Evolutionary conservation across 2,113 vertebrate genomes (phyloP), one percentile per base, ranked within the genome.

Genomic region (Fregata magnificens): DNA sequence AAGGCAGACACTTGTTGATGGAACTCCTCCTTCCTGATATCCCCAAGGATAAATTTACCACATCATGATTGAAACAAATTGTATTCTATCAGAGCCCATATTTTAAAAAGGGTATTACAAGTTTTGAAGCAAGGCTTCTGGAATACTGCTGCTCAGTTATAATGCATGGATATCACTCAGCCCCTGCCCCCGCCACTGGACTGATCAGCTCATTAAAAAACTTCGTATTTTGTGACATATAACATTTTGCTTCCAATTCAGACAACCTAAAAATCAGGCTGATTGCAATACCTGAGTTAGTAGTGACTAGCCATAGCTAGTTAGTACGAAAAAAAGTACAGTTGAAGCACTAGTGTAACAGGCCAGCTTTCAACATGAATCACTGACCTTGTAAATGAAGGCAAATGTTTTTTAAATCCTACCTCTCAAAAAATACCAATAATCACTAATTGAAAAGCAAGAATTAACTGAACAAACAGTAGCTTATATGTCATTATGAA

Each of bases 1-100:
- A 97, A 95, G 90, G 81, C 92, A 97, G 92, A 88, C 88, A 96
- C 91, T 97, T 92, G 96, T 83, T 88, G 96, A 97, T 50, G 63
- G 76, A 80, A 97, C 56, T 58, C 74, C 50, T 84, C 91, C 70
- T 85, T 91, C 61, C 42, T 42, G 79, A 77, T 88, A 55, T 94
- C 88, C 89, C 90, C 87, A 94, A 91, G 95, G 82, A 95, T 72
- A 86, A 93, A 96, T 96, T 96, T 86, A 91, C 91, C 76, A 56
- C 80, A 80, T 78, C 61, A 19, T 73, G 84, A 86, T 55, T 95
- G 95, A 95, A 88, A 92, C 40, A 92, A 97, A 96, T 93, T 13
- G 47, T 72, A 82, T 89, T 96, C 95, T 81, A 97, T 69, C 91
- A 97, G 72, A 94, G 77, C 16, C 76, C 28, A 3, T 77, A 55